These are phyloP conservation scores for Atherix ibis DNA, from an alignment of 2,888 invertebrate genomes.

Conservation along the genomic window DNA sequence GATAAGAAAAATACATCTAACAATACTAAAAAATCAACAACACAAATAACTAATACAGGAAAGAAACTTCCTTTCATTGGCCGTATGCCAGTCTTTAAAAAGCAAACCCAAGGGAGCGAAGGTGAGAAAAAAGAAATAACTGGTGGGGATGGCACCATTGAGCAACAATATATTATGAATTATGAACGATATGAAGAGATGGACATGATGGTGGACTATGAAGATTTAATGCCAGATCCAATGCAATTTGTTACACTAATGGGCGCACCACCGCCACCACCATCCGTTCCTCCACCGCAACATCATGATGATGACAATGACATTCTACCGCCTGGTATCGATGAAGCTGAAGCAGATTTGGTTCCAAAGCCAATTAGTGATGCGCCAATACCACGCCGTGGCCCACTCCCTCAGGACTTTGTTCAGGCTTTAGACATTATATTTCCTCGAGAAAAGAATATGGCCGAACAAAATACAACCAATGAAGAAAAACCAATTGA, in stretches of 20 bases:
- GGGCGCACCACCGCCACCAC: conserved; percentile 30
- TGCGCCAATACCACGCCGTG: conserved; percentile 32
- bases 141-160: conserved; percentile 1
- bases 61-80: conserved; percentile 74
- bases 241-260: conserved; percentile 31
- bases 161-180: conserved; percentile 24
- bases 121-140: conserved; percentile 10
- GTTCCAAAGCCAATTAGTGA: conserved; percentile 32
- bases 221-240: conserved; percentile 33
- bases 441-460: conserved; percentile 20
- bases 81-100: conserved; percentile 63
- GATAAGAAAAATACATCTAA: conserved; percentile 15
- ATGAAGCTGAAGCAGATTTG: conserved; percentile 29
- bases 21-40: conserved; percentile 18
- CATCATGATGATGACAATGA: conserved; percentile 22
- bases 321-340: conserved; percentile 29
- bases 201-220: conserved; percentile 28
- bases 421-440: conserved; percentile 44
- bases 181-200: conserved; percentile 29
- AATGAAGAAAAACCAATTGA: not conserved
- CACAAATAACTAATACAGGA: conserved; percentile 22
- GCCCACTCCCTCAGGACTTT: conserved; percentile 40
- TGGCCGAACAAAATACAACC: not conserved
- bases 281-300: conserved; percentile 20
- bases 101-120: conserved; percentile 28